These are phyloP conservation scores for Rousettus madagascariensis DNA, from an alignment of 2,797 vertebrate genomes.

Conservation along the genomic window DNA sequence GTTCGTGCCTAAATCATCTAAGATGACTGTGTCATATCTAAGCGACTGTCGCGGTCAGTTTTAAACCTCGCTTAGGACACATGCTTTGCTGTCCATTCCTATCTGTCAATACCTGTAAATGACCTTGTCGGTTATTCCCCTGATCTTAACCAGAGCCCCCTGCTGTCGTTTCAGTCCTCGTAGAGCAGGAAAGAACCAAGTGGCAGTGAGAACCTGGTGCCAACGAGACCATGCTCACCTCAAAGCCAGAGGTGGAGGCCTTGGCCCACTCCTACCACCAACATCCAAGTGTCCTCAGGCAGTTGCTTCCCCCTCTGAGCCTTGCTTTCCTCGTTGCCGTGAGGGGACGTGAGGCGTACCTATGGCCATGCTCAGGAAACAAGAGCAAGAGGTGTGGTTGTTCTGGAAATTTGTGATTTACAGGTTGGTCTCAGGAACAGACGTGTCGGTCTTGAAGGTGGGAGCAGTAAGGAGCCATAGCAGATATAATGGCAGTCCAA, in stretches of 20 bases:
- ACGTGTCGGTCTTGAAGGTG: not conserved
- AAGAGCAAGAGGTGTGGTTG: not conserved
- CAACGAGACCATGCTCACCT: not conserved
- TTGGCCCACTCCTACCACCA: not conserved
- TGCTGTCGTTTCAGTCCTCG: not conserved
- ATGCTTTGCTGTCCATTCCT: not conserved
- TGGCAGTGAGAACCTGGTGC: not conserved
- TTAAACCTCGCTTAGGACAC: not conserved
- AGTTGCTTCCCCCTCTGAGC: not conserved
- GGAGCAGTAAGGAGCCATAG: not conserved
- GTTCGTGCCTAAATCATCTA: not conserved
- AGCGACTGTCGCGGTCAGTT: not conserved
- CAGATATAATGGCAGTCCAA: not conserved
- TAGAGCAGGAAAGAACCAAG: not conserved
- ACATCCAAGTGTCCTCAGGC: accelerated
- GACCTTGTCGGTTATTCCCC: not conserved
- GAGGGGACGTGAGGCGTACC: not conserved
- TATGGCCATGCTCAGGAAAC: accelerated
- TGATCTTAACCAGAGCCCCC: not conserved
- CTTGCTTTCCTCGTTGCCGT: not conserved
- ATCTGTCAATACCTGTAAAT: not conserved
- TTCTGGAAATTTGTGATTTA: not conserved
- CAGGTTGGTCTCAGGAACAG: not conserved
- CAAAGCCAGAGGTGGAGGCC: not conserved
- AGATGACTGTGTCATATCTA: not conserved